Evolutionary conservation across 2,113 vertebrate species (phyloP), one percentile per base, ranked within the genome.

Genomic region (Rissa tridactyla): DNA sequence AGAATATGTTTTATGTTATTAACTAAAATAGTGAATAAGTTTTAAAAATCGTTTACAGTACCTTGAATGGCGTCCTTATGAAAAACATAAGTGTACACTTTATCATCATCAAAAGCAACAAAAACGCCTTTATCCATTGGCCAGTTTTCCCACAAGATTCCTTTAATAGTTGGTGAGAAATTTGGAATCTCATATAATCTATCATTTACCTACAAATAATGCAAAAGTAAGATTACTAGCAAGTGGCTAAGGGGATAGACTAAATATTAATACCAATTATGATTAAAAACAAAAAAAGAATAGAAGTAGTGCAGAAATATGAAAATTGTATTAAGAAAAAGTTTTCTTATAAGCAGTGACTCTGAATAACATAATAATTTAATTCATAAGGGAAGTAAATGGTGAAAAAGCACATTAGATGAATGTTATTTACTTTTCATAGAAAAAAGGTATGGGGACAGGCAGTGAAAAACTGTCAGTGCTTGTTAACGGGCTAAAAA

Each of bases 121-220:
- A 99, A 99, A 90, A 99, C 98, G 54, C 98, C 98, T 97, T 98
- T 99, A 97, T 99, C 99, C 96, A 98, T 96, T 8, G 98, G 98
- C 98, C 99, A 99, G 97, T 99, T 99, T 97, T 99, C 99, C 99
- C 99, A 99, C 60, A 99, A 97, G 78, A 99, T 98, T 95, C 99
- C 99, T 93, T 98, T 99, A 97, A 99, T 99, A 78, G 99, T 99
- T 60, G 99, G 99, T 25, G 99, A 98, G 94, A 99, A 99, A 94
- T 99, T 97, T 82, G 99, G 99, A 95, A 99, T 99, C 97, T 99
- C 99, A 81, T 98, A 98, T 70, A 98, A 97, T 34, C 95, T 96
- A 70, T 99, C 98, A 73, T 98, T 99, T 61, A 98, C 98, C 99
- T 99, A 95, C 26, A 85, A 97, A 97, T 86, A 92, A 42, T 36